Base-by-base conservation (phyloP, 2,888 invertebrate species). In the Acrobeloides nanus region DNA sequence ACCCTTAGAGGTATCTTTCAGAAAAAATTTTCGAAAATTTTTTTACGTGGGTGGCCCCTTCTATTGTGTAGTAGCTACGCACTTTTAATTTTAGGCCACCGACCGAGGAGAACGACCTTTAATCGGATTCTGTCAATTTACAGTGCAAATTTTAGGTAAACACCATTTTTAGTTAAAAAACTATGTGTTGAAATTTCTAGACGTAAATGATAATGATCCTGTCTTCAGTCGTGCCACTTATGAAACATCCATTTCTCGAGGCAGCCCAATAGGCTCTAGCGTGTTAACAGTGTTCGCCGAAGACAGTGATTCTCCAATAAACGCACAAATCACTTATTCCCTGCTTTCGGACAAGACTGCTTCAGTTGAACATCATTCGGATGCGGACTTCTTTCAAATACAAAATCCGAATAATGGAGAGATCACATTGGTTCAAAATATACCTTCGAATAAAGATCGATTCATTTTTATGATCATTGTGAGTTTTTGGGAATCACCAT, bases 171-270 rank as follows among this genome's bases (percentile, higher is more conserved):
- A 10, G 10, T 29, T 15, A 29, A 15, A 29, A 29, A 29, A 15
- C 10, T 15, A 15, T 29, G 29, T 15, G 21, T 38, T 20, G 7
- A 7, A 20, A 10, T 8, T 38, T 15, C 17, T 54, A 68, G 95
- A 97, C 81, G 92, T 90, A 81, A 97, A 97, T 84, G 97, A 97
- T 82, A 95, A 97, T 80, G 89, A 90, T 57, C 95, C 95, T 59
- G 88, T 88, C 79, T 95, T 97, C 81, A 51, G 66, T 70, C 48
- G 72, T 57, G 54, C 74, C 3, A 58, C 57, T 21, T 76, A 76
- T 17, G 65, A 70, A 38, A 67, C 75, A 3, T 48, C 55, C 15
- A 43, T 57, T 26, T 26, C 48, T 10, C 38, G 48, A 17, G 27
- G 20, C 6, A 40, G 46, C 10, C 29, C 18, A n/a, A 32, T 44